Evolutionary conservation across 92 coral and sea anemone species (phyloP).

Genomic region (Zoanthus sociatus): DNA sequence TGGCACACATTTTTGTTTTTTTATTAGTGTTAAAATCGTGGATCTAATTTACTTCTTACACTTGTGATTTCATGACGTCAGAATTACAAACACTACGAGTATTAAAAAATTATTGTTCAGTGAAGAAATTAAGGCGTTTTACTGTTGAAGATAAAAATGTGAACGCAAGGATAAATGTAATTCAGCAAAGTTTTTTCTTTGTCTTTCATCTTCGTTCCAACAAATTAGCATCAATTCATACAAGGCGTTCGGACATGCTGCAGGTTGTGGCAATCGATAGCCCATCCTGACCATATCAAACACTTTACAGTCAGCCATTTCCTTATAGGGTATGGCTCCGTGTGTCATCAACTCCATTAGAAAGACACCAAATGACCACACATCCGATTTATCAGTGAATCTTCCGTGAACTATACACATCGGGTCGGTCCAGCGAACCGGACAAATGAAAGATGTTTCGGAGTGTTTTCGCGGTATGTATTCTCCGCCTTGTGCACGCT

Average conservation of each 20-base stretch:
- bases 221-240: slow-evolving; percentile 37
- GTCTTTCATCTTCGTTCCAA: slow-evolving; percentile 25
- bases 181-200: slow-evolving; percentile 39
- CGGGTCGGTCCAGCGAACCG: slow-evolving; percentile 45
- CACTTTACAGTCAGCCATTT: slow-evolving; percentile 37
- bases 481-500: slow-evolving; percentile 35
- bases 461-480: slow-evolving; percentile 37
- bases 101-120: background rate
- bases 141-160: slow-evolving; percentile 29
- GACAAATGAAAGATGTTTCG: slow-evolving; percentile 31
- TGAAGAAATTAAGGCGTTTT: background rate
- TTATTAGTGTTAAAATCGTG: too few species aligned
- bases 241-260: slow-evolving; percentile 6
- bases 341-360: slow-evolving; percentile 37
- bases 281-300: slow-evolving; percentile 48
- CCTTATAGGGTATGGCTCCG: slow-evolving; percentile 41
- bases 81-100: background rate
- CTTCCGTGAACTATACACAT: slow-evolving; percentile 21
- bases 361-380: slow-evolving; percentile 43
- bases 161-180: slow-evolving; percentile 34
- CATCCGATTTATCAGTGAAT: slow-evolving; percentile 26
- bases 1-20: too few species aligned
- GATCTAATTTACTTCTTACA: too few species aligned
- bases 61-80: background rate
- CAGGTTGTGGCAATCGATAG: slow-evolving; percentile 32